Evolutionary conservation across 2,797 vertebrate species (phyloP).

Genomic region (Diceros bicornis): DNA sequence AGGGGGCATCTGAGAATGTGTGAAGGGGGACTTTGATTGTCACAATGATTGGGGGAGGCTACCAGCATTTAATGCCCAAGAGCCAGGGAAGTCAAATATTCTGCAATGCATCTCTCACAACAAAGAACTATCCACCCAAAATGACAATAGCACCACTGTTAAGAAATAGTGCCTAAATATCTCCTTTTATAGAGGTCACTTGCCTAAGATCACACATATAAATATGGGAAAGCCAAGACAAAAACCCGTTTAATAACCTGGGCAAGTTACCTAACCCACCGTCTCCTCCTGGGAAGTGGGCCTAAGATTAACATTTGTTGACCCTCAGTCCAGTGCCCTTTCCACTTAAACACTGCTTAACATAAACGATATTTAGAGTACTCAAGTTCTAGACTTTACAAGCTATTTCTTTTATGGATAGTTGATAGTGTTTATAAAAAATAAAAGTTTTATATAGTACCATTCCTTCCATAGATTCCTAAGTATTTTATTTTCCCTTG

Average conservation of each 20-base stretch:
- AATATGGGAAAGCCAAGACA: neutral
- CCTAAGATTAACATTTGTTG: neutral
- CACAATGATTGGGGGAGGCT: neutral
- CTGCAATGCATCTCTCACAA: neutral
- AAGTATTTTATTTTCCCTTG: slow-evolving; percentile 8
- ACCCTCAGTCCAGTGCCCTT: slow-evolving; percentile 31
- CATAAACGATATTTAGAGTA: neutral
- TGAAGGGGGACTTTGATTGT: neutral
- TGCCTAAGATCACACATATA: neutral
- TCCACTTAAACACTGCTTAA: slow-evolving; percentile 17
- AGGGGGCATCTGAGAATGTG: neutral
- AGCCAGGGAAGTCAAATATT: neutral
- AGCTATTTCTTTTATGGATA: neutral
- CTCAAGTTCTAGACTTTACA: neutral
- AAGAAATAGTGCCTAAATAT: neutral
- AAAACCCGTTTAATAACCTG: neutral
- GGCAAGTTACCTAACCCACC: neutral
- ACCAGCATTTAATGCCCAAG: neutral
- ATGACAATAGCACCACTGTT: neutral
- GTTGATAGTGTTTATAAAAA: neutral
- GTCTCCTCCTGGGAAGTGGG: neutral
- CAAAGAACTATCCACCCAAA: neutral
- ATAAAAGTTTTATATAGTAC: neutral
- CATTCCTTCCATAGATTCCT: neutral
- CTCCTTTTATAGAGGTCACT: neutral